Base-by-base conservation (phyloP, 53 echinoderm and acorn worm species). In the Arbacia lixula region DNA sequence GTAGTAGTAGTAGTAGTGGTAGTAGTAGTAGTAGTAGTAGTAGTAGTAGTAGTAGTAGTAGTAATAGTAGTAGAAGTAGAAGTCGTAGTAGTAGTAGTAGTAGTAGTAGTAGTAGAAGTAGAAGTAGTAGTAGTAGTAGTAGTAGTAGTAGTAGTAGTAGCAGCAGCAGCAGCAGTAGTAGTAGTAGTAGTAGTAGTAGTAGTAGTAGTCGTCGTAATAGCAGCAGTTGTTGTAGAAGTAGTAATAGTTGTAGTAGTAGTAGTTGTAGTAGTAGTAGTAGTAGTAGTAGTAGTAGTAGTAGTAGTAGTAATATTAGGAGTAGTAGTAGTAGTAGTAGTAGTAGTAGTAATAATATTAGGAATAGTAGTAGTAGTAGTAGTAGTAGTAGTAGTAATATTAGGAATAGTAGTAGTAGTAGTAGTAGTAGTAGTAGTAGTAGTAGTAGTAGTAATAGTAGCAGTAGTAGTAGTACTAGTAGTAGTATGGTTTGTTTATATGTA, bases 1-100 rank as follows among this genome's bases (percentile, higher is more conserved):
- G 60, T 58, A 36, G 77, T 39, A 77, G 77, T 28, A 40, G 54
- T 60, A 40, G 77, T 77, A 77, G 60, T 77, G 37, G 77, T 77
- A 58, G 77, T 58, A 40, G 60, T 60, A 58, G 41, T 60, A 39
- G 58, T 58, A 58, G 76, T 58, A 57, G 60, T 58, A 57, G 60
- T 58, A 58, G 76, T 38, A 36, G 60, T 40, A 60, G 58, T 60
- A 25, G 60, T 60, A 40, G 58, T 35, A 60, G 41, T 40, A 77
- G 60, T 60, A 58, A 37, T 20, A 54, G 0, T 76, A 33, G 41
- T 77, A 58, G 77, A 24, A 39, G 42, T 58, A 71, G 53, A 31
- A 32, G 53, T 51, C 30, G 55, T 55, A 33, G 75, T 26, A 43
- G 46, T 49, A 42, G 46, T 49, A 71, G 34, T 75, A 2, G n/a